Evolutionary conservation across 2,797 vertebrate genomes (phyloP).

Genomic region (Thunnus albacares): DNA sequence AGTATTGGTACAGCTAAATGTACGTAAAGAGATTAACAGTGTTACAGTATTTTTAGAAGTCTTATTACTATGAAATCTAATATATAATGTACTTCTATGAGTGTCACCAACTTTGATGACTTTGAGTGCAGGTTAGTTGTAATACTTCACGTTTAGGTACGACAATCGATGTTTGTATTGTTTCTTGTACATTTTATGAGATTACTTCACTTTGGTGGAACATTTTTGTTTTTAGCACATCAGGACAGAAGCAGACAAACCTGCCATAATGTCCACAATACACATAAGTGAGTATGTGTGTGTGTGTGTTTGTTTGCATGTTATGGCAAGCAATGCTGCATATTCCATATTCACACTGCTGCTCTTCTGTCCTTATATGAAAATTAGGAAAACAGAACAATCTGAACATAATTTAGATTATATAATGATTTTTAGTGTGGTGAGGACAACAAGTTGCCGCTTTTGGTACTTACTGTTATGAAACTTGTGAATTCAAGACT

Average conservation of each 20-base stretch:
- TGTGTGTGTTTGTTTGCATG: constrained; percentile 11
- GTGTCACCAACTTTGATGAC: constrained; percentile 76
- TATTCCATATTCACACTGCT: constrained; percentile 31
- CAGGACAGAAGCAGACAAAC: constrained; percentile 9
- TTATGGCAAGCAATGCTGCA: constrained; percentile 31
- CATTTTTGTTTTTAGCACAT: constrained; percentile 34
- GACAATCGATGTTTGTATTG: constrained; percentile 78
- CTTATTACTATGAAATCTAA: constrained; percentile 76
- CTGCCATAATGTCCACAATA: constrained; percentile 1
- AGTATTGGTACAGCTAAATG: constrained; percentile 66
- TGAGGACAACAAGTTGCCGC: constrained; percentile 4
- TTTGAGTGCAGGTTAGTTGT: constrained; percentile 79
- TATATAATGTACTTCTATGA: constrained; percentile 70
- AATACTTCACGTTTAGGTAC: constrained; percentile 76
- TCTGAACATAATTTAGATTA: constrained; percentile 8
- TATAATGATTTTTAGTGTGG: constrained; percentile 9
- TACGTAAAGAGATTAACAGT: constrained; percentile 63
- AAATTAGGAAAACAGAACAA: not conserved
- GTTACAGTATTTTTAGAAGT: constrained; percentile 77
- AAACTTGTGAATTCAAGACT: constrained; percentile 26
- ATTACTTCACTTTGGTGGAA: constrained; percentile 66
- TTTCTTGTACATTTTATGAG: constrained; percentile 69
- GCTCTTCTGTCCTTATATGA: constrained; percentile 15
- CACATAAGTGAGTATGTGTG: not conserved
- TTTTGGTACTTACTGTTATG: constrained; percentile 20